Evolutionary conservation across 2,113 vertebrate species (phyloP), one percentile per base, ranked within the genome.

Genomic region (Hydrochoerus hydrochaeris): DNA sequence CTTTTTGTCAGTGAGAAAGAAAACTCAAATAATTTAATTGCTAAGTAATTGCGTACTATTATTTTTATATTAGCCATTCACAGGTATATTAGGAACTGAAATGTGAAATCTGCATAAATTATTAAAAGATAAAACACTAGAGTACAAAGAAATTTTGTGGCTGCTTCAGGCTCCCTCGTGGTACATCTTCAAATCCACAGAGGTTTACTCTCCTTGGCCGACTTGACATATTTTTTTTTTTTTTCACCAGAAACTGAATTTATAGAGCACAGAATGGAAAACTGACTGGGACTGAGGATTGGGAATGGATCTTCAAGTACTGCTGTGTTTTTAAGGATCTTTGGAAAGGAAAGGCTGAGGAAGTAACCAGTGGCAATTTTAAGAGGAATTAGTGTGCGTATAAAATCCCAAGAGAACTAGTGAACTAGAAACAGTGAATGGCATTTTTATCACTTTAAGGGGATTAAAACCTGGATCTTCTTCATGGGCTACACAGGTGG

Each of bases 31-130:
- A 95, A 90, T 82, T 94, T 95, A 95, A 95, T 65, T 85, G 52
- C 63, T 87, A 84, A 94, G 44, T 86, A 82, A 90, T 83, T 94
- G 93, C 32, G 28, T 65, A 73, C 41, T 9, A 57, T 90, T 95
- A 90, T 83, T 96, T 95, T 95, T 75, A 62, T 91, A 94, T 94
- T 95, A 97, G 91, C 35, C 58, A 95, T 93, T 87, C 35, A 65
- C 24, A 88, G 80, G 38, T 60, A 7, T 12, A 57, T 71, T 91
- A 88, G 73, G 49, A 78, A 73, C 46, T 89, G 65, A 82, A 94
- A 96, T 89, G 54, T 60, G 83, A 93, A 88, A 88, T 97, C 35
- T 73, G 35, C 85, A 91, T 95, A 63, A 91, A 96, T 95, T 96
- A 95, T 89, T 88, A 71, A 91, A 93, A 85, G 44, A 95, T 80